These are phyloP conservation scores for Microctenopoma lineatum DNA, from an alignment of 2,797 vertebrate genomes.

Conservation along the genomic window DNA sequence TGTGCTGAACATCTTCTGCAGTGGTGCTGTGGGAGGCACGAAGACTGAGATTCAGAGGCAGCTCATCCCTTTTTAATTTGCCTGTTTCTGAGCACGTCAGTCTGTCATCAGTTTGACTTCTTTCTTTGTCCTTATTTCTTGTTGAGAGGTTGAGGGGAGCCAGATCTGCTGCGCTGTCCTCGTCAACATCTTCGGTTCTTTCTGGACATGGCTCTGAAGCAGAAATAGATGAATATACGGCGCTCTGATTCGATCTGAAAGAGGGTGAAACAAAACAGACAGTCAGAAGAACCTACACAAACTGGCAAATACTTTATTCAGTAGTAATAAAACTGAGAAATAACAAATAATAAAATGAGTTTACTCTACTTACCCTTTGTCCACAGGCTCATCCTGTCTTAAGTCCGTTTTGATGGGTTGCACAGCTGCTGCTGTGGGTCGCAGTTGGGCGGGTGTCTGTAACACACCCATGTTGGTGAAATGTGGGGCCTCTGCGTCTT, in stretches of 20 bases:
- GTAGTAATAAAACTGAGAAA: background rate
- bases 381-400: constrained; percentile 60
- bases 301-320: background rate
- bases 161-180: constrained; percentile 63
- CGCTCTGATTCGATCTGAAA: constrained; percentile 57
- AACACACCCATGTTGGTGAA: constrained; percentile 36
- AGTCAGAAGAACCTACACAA: no score
- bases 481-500: constrained; percentile 66
- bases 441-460: constrained; percentile 31
- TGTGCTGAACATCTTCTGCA: constrained; percentile 43
- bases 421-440: constrained; percentile 54
- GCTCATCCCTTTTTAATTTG: constrained; percentile 74
- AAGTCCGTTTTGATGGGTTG: constrained; percentile 69
- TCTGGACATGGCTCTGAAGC: constrained; percentile 30
- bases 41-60: constrained; percentile 94
- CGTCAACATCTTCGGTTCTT: constrained; percentile 59
- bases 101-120: constrained; percentile 29
- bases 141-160: constrained; percentile 95
- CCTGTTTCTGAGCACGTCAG: constrained; percentile 57
- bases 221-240: constrained; percentile 7
- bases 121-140: constrained; percentile 71
- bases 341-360: background rate
- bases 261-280: constrained; percentile 5
- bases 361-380: constrained; percentile 65
- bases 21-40: constrained; percentile 77